A percentile compares a stretch with the other conserved stretches of the same genome.
These are phyloP conservation scores for Sipha maydis DNA, from an alignment of 2,888 invertebrate genomes.

Conservation along the genomic window DNA sequence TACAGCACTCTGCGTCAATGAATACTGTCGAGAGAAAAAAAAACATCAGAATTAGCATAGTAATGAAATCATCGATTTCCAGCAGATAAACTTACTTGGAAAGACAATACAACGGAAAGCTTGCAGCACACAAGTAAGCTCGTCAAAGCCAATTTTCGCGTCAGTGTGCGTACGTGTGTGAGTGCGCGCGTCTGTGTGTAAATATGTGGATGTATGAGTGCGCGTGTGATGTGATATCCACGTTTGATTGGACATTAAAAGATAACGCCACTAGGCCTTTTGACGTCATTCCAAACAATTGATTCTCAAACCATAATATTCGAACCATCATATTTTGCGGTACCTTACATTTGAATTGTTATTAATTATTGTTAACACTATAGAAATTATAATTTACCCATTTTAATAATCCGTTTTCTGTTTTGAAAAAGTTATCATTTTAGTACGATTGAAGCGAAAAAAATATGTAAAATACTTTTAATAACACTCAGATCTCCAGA, in stretches of 20 bases:
- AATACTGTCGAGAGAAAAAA: background rate
- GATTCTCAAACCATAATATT: slow-evolving; percentile 39
- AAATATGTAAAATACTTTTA: no score
- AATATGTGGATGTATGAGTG: background rate
- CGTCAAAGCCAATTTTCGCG: slow-evolving; percentile 47
- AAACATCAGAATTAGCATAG: background rate
- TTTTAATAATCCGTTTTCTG: no score
- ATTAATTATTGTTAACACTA: no score
- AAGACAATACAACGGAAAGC: slow-evolving; percentile 2
- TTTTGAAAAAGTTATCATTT: no score
- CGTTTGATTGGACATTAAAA: slow-evolving; percentile 60
- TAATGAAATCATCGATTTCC: background rate
- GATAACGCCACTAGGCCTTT: slow-evolving; percentile 55
- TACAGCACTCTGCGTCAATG: slow-evolving; percentile 30
- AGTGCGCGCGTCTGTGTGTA: background rate
- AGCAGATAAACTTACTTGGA: background rate
- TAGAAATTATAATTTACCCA: no score
- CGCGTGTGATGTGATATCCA: slow-evolving; percentile 55
- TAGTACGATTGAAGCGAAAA: no score
- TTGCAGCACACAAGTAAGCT: slow-evolving; percentile 35
- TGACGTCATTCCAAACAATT: slow-evolving; percentile 57
- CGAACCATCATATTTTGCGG: background rate
- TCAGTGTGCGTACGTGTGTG: slow-evolving; percentile 2
- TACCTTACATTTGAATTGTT: no score
- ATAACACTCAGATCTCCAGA: no score